Base-by-base conservation (phyloP, 2,888 invertebrate species). In the Lottia gigantea region DNA sequence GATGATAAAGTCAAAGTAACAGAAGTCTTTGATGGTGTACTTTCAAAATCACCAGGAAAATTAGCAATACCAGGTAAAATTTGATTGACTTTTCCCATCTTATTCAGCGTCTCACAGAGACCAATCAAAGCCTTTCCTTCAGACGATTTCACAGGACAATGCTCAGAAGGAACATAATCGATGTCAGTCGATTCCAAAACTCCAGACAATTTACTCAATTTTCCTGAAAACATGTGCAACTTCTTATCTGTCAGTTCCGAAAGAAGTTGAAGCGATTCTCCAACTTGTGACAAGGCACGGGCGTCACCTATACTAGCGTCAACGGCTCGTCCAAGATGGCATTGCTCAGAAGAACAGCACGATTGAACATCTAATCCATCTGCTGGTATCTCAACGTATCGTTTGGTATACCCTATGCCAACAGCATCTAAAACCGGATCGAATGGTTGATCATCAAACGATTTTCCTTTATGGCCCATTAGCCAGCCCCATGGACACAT, bases 301-400 rank as follows among this genome's bases (percentile, higher is more conserved):
- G 23, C 19, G 14, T 55, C 23, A 12, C 19, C 7, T 3, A 23
- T 55, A 55, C 19, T 55, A 8, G 19, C 55, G 23, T 55, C 55
- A 19, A 55, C 55, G 14, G 55, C 55, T 23, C 19, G 55, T 55
- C 55, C 55, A 55, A 55, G 19, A 55, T 55, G 55, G 19, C 55
- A 55, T 55, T 19, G 1, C 2, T 55, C 55, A 11, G 12, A 23
- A 23, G 55, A 55, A 55, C 16, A 55, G 23, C 55, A 55, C 11
- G 19, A 19, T 23, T 23, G 23, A 11, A 55, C 55, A 55, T 55
- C 23, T 55, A 55, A 55, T 11, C 55, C 55, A 23, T 55, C 11
- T 23, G 55, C 55, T 23, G 55, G 55, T 23, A 55, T 55, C 15
- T 23, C 12, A 0, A 55, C 55, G 23, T 55, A 55, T 55, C 23